These are phyloP conservation scores for Aphyosemion australe DNA, from an alignment of 2,113 vertebrate genomes.

Conservation along the genomic window DNA sequence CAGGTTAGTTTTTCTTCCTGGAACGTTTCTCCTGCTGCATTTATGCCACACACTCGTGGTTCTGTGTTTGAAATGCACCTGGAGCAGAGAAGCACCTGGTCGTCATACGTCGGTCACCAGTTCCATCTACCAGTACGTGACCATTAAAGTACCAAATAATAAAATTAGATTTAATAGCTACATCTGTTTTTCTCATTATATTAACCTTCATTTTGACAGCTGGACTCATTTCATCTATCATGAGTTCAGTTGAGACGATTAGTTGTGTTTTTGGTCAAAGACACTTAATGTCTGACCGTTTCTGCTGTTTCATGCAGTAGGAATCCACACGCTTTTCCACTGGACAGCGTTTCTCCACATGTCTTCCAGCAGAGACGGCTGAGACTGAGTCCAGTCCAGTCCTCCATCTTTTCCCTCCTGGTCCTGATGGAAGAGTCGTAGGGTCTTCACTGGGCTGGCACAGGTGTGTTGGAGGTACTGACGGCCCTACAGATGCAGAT, in stretches of 20 bases:
- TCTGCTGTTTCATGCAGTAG: constrained; percentile 76
- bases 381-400: constrained; percentile 56
- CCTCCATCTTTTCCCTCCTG: constrained; percentile 54
- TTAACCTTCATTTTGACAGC: too few relatives aligned
- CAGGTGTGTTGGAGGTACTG: constrained; percentile 87
- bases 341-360: constrained; percentile 80
- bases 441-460: constrained; percentile 82
- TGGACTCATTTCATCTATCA: neutral
- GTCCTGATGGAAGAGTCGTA: constrained; percentile 77
- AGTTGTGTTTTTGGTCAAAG: neutral
- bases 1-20: too few relatives aligned
- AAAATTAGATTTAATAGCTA: too few relatives aligned
- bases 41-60: neutral
- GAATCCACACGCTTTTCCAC: constrained; percentile 90
- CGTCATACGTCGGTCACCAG: neutral
- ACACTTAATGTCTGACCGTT: neutral
- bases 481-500: constrained; percentile 76
- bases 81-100: neutral
- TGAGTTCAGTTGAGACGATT: neutral
- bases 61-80: neutral
- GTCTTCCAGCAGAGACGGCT: constrained; percentile 71
- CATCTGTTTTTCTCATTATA: too few relatives aligned
- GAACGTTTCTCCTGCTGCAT: too few relatives aligned
- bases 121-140: neutral
- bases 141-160: neutral